phyloP scores from a whole-genome alignment of 53 echinoderm and acorn worm species.

The Patiria pectinifera region DNA sequence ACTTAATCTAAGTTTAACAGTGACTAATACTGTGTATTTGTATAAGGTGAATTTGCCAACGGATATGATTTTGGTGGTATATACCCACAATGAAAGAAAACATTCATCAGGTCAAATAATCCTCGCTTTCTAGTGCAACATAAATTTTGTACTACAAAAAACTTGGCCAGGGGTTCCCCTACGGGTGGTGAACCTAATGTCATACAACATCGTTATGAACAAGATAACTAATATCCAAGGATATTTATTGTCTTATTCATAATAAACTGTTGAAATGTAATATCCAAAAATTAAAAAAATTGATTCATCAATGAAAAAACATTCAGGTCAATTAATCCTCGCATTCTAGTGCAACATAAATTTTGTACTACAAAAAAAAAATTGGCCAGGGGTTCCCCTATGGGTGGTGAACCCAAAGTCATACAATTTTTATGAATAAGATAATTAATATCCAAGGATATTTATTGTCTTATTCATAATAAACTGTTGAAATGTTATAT shows the following conservation, averaged over 20 bases:
- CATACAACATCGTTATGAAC: background rate
- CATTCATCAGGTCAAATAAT: no score
- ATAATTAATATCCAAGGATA: background rate
- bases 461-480: background rate
- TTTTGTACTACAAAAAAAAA: background rate
- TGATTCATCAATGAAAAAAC: background rate
- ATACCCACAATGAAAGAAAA: no score
- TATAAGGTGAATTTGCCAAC: background rate
- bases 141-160: no score
- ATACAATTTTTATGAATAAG: background rate
- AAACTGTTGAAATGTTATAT: background rate
- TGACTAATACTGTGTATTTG: background rate
- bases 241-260: background rate
- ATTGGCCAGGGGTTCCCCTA: background rate
- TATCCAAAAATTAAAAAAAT: background rate
- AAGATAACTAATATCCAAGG: background rate
- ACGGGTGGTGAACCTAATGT: background rate
- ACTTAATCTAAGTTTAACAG: background rate
- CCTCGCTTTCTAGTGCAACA: no score
- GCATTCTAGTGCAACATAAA: background rate
- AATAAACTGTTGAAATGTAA: slow-evolving; percentile 6
- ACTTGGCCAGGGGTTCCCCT: background rate
- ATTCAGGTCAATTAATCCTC: background rate
- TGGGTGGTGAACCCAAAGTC: background rate
- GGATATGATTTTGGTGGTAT: no score